Conservation (phyloP, 2,888 invertebrate genomes). For the Melanostoma mellinum region DNA sequence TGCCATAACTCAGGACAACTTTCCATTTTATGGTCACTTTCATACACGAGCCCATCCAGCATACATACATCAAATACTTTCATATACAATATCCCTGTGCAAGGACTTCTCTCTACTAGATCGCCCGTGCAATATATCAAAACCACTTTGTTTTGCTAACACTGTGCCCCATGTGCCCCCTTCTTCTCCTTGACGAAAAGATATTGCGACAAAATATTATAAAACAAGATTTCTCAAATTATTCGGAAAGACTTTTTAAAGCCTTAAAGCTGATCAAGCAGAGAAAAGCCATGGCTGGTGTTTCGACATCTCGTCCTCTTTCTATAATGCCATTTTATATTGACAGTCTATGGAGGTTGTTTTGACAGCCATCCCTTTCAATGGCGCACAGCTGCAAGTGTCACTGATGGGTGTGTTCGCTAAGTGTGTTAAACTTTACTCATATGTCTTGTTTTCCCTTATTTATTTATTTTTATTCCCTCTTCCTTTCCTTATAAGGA, state of each 20-base stretch:
- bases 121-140: neutral
- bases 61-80: conserved; percentile 4
- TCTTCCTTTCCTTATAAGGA: neutral
- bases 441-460: conserved; percentile 26
- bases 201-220: conserved; percentile 16
- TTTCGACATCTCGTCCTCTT: neutral
- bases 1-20: conserved; percentile 51
- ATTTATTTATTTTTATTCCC: conserved; percentile 15
- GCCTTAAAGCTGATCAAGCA: conserved; percentile 35
- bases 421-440: conserved; percentile 43
- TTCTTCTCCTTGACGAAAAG: neutral
- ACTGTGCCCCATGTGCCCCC: no score
- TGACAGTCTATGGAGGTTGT: conserved; percentile 59
- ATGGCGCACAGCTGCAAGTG: conserved; percentile 50
- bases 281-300: neutral
- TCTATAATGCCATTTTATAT: conserved; percentile 40
- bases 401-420: conserved; percentile 50
- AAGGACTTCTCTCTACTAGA: neutral
- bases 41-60: conserved; percentile 31
- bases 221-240: conserved; percentile 38
- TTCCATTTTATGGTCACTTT: conserved; percentile 66
- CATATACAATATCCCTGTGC: conserved; percentile 6
- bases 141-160: conserved; percentile 11
- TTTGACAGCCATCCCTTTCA: conserved; percentile 43
- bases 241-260: conserved; percentile 43